Evolutionary conservation across 2,113 vertebrate species (phyloP).

Genomic region (Zosterops hypoxanthus): DNA sequence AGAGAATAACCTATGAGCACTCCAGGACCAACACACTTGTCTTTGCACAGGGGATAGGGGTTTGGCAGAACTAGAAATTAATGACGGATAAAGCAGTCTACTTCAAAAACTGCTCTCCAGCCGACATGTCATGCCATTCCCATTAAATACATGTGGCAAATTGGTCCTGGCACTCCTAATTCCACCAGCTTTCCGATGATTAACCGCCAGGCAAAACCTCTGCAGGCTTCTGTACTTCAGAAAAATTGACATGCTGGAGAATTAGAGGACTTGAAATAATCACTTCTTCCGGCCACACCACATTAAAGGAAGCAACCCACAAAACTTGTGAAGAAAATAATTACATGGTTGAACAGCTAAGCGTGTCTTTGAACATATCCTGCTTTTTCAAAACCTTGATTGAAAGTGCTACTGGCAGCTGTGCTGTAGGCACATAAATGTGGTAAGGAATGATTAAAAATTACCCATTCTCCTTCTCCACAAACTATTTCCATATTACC

Average conservation of each 20-base stretch:
- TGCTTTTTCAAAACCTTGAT: neutral
- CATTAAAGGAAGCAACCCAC: slow-evolving; percentile 17
- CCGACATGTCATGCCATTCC: neutral
- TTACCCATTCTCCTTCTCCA: neutral
- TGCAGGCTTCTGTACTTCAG: neutral
- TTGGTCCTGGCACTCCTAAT: neutral
- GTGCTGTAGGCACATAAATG: neutral
- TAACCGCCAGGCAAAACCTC: neutral
- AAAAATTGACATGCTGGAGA: neutral
- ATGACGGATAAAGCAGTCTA: neutral
- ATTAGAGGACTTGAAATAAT: neutral
- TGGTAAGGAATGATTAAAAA: neutral
- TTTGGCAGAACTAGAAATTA: neutral
- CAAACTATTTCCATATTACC: neutral
- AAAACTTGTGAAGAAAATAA: slow-evolving; percentile 31
- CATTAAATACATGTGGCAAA: neutral
- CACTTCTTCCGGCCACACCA: neutral
- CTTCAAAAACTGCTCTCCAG: neutral
- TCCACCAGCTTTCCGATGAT: neutral
- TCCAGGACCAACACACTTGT: neutral
- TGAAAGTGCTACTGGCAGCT: neutral
- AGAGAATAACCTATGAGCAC: neutral
- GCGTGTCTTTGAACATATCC: neutral
- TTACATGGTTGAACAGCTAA: slow-evolving; percentile 4
- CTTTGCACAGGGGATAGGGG: fast-evolving